Conservation (phyloP, 2,888 invertebrate species). For the Patella depressa region DNA sequence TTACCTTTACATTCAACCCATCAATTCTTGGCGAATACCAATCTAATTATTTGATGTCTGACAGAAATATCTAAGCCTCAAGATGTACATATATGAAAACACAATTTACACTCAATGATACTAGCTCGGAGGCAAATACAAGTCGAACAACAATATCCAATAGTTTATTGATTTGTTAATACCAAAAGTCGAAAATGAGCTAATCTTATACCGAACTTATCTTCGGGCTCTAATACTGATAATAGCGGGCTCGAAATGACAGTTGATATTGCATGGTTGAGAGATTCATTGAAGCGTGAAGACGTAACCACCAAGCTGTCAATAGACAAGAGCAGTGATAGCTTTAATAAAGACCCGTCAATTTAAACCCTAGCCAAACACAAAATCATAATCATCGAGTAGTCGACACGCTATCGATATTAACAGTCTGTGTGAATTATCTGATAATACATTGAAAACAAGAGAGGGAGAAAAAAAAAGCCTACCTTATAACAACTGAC, state of each 20-base stretch:
- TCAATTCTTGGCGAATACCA: no score
- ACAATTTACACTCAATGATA: background rate
- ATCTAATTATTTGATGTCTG: no score
- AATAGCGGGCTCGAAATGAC: background rate
- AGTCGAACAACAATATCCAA: conserved; percentile 7
- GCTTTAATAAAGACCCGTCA: conserved; percentile 5
- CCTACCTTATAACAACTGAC: no score
- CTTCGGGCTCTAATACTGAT: background rate
- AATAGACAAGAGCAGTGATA: background rate
- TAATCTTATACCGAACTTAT: background rate
- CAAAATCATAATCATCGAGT: background rate
- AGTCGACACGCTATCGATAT: no score
- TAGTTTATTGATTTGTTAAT: background rate
- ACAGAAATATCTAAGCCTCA: no score
- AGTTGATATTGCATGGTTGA: background rate
- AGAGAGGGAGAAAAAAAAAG: no score
- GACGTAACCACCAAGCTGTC: background rate
- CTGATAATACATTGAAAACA: no score
- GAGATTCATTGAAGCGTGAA: background rate
- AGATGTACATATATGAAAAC: background rate
- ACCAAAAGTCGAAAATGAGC: conserved; percentile 4
- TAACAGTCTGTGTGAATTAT: no score
- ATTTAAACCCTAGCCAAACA: conserved; percentile 2
- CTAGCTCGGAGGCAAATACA: background rate
- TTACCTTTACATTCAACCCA: no score